Evolutionary conservation across 2,113 vertebrate genomes (phyloP), one percentile per base, ranked within the genome.

Genomic region (Leptobrachium leishanense): DNA sequence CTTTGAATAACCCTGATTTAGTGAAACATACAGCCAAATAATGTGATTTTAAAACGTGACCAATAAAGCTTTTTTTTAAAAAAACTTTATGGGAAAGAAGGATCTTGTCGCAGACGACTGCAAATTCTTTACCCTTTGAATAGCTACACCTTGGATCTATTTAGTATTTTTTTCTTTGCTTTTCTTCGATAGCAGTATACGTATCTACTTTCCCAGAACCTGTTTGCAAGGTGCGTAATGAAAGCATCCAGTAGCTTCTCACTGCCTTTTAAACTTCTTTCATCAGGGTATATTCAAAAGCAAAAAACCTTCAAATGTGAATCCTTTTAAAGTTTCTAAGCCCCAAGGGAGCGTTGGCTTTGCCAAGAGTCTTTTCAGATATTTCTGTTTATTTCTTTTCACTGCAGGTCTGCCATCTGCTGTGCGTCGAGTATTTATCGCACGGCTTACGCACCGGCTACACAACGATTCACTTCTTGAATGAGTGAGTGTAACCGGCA

Each of bases 291-390:
- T 57, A 43, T 57, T 72, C 31, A 72, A 57, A 46, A 10, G 69
- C 40, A 72, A 43, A 40, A 12, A 12, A 15, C 20, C 20, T 15
- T 72, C 69, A 68, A 11, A 13, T 10, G 44, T 2, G 31, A 13
- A 11, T 72, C 50, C 46, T 72, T 13, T 55, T 39, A 13, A 57
- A 40, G 39, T 59, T 57, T 42, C 12, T 72, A 12, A 57, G 39
- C 53, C 53, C 54, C 69, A 39, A 39, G 69, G 46, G 39, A 71
- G 39, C 9, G 1, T 53, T 7, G 10, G 8, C 40, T 57, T 72
- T 57, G 53, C 69, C 69, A 71, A 71, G 54, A 54, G 13, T 53
- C 31, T 46, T 54, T 31, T 71, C 31, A 71, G 20, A 71, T 71
- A 72, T 72, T 57, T 72, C 9, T 57, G 53, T 42, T 31, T 71